These are phyloP conservation scores for Carcharodon carcharias DNA, from an alignment of 2,797 vertebrate genomes.

Conservation along the genomic window DNA sequence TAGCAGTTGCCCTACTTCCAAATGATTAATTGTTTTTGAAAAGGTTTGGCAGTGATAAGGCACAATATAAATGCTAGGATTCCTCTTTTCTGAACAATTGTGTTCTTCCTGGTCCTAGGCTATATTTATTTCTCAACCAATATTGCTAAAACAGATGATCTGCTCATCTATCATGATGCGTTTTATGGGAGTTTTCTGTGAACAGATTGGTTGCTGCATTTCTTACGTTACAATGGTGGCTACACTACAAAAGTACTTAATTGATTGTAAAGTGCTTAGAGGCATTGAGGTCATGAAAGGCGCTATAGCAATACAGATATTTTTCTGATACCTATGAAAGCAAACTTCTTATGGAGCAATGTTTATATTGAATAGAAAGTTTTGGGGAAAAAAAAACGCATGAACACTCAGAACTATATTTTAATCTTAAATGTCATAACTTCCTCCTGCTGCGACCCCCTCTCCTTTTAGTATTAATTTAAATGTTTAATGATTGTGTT, in stretches of 20 bases:
- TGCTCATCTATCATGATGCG: neutral
- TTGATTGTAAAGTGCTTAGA: neutral
- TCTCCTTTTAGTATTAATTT: neutral
- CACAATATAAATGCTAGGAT: neutral
- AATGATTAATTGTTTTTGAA: neutral
- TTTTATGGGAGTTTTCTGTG: neutral
- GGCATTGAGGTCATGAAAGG: neutral
- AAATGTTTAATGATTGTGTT: neutral
- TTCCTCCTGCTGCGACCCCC: neutral
- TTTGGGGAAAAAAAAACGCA: no score
- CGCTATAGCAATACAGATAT: neutral
- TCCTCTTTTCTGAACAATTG: neutral
- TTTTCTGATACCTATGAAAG: neutral
- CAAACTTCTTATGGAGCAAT: neutral
- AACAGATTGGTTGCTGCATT: neutral
- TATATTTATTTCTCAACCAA: neutral
- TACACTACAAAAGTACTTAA: neutral
- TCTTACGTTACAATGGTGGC: neutral
- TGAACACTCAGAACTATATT: neutral
- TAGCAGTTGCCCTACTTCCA: neutral
- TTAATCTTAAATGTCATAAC: neutral
- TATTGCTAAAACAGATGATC: neutral
- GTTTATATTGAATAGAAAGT: neutral
- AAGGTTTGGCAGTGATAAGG: neutral
- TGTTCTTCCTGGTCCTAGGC: neutral